Evolutionary conservation across 1,140 invertebrate species (phyloP).

Genomic region (Marisa cornuarietis): DNA sequence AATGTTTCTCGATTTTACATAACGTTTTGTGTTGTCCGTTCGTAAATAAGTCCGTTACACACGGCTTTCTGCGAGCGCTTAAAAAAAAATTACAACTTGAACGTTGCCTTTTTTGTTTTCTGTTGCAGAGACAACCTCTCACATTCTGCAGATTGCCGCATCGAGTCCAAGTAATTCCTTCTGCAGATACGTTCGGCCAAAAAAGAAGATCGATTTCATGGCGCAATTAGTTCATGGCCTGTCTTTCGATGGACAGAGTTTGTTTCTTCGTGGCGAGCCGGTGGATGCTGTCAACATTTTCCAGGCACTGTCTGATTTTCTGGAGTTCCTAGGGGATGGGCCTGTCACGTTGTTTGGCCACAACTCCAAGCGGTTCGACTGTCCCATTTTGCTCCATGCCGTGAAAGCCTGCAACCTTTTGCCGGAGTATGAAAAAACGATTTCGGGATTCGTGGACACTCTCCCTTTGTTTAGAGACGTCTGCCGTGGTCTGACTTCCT

Average conservation of each 20-base stretch:
- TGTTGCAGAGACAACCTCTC: no score
- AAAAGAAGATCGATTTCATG: not conserved
- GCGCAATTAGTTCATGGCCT: conserved; percentile 4
- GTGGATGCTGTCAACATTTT: not conserved
- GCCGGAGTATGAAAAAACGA: not conserved
- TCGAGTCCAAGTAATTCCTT: no score
- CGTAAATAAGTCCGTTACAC: no score
- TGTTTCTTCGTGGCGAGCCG: not conserved
- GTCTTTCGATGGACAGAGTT: not conserved
- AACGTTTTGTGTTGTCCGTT: no score
- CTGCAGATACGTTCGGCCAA: not conserved
- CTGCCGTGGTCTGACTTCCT: not conserved
- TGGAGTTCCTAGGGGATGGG: conserved; percentile 6
- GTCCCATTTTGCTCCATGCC: not conserved
- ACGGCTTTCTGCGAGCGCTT: no score
- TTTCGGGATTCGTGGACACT: conserved; percentile 6
- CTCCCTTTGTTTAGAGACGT: conserved; percentile 11
- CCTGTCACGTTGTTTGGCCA: not conserved
- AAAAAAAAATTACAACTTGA: no score
- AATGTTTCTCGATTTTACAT: no score
- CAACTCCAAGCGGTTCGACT: conserved; percentile 8
- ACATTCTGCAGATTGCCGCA: no score
- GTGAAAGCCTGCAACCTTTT: not conserved
- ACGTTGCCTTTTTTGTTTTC: no score
- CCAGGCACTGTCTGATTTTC: conserved; percentile 1